phyloP scores from a whole-genome alignment of 2,888 invertebrate species.

The Philonicus albiceps region DNA sequence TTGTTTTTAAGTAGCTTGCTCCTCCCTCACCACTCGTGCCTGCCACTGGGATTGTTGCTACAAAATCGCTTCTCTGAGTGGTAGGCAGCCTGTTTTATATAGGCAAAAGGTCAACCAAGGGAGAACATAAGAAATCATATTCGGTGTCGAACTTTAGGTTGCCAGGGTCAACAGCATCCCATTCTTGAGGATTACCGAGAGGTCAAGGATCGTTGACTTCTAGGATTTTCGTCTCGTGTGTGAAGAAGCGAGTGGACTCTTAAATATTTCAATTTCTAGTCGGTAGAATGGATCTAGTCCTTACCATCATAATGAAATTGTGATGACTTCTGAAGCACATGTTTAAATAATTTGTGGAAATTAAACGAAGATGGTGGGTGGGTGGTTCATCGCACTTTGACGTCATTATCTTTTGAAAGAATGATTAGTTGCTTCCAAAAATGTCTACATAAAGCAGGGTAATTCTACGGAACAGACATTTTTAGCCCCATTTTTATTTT shows the following conservation, averaged over 20 bases:
- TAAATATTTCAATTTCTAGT: neutral
- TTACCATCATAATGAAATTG: neutral
- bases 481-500: too few species aligned
- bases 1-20: neutral
- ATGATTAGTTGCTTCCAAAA: neutral
- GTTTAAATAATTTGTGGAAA: neutral
- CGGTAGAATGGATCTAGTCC: neutral
- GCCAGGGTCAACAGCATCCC: neutral
- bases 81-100: neutral
- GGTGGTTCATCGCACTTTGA: neutral
- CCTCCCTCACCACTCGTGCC: neutral
- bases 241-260: neutral
- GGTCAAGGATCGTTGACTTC: neutral
- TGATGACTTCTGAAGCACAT: neutral
- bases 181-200: neutral
- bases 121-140: neutral
- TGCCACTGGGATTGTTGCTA: neutral
- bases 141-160: neutral
- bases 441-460: neutral
- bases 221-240: neutral
- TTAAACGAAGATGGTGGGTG: neutral
- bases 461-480: too few species aligned
- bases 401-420: neutral
- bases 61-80: neutral
- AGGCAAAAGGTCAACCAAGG: neutral